A percentile compares a stretch with the other conserved stretches of the same genome.
Evolutionary conservation across 2,888 invertebrate genomes (phyloP).

Genomic region (Toxonevra muliebris): DNA sequence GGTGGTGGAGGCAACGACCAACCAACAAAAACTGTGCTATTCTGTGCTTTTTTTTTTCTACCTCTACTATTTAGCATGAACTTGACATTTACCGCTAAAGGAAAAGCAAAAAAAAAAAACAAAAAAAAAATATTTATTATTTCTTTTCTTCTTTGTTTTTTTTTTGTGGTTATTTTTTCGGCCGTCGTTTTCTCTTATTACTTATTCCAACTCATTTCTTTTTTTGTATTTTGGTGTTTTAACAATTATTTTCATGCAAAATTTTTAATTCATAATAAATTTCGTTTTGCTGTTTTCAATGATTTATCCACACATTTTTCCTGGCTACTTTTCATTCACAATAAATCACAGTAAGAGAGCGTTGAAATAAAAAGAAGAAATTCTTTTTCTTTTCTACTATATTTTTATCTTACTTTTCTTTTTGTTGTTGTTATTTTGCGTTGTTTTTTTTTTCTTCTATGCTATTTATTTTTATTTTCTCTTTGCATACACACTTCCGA

Average conservation of each 20-base stretch:
- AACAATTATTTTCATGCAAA: background rate
- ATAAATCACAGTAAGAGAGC: no score
- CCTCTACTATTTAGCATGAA: background rate
- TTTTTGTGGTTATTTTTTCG: no score
- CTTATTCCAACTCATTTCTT: no score
- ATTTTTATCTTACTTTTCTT: background rate
- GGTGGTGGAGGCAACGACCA: background rate
- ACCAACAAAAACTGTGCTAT: background rate
- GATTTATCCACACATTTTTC: constrained; percentile 7
- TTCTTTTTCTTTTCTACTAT: background rate
- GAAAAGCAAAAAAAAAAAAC: no score
- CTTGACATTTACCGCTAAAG: constrained; percentile 29
- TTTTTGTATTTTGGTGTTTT: background rate
- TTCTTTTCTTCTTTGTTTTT: no score
- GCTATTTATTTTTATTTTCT: background rate
- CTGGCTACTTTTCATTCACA: background rate
- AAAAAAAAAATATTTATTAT: no score
- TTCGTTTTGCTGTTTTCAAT: background rate
- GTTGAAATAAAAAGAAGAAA: background rate
- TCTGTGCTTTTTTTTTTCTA: background rate
- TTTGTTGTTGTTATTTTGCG: background rate
- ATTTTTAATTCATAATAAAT: background rate
- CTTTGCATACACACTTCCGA: constrained; percentile 1
- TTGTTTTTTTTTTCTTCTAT: background rate
- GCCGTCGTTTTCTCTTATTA: no score